Conservation (phyloP, 1,140 invertebrate species). For the Drosophila sucinea region DNA sequence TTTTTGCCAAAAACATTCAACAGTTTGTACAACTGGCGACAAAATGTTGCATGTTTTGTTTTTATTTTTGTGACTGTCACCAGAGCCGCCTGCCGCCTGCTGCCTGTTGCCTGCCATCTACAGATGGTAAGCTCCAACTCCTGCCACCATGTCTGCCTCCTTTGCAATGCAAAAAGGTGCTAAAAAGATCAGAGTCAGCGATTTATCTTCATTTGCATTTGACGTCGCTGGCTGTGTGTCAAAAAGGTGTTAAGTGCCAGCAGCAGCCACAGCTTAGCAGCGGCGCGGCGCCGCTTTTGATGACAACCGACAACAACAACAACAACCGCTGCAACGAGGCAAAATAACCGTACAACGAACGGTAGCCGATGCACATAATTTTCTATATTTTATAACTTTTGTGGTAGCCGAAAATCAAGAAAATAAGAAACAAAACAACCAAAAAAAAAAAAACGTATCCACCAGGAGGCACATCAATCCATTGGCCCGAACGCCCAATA, state of each 20-base stretch:
- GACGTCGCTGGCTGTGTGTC: conserved; percentile 78
- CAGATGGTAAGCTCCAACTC: conserved; percentile 15
- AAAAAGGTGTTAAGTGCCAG: conserved; percentile 80
- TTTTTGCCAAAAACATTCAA: conserved; percentile 26
- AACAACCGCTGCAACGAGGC: conserved; percentile 29
- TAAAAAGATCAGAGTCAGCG: conserved; percentile 81
- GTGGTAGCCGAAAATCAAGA: conserved; percentile 45
- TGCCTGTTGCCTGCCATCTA: conserved; percentile 5
- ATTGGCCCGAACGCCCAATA: conserved; percentile 63
- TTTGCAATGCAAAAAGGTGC: conserved; percentile 76
- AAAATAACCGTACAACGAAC: conserved; percentile 3
- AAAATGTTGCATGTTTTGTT: conserved; percentile 74
- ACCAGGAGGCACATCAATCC: conserved; percentile 69
- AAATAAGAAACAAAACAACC: background rate
- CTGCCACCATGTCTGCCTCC: conserved; percentile 17
- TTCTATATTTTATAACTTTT: conserved; percentile 77
- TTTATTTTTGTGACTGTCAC: conserved; percentile 63
- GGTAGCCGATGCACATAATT: conserved; percentile 75
- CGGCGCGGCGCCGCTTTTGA: conserved; percentile 73
- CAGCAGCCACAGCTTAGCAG: conserved; percentile 35
- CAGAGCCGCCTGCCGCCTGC: conserved; percentile 28
- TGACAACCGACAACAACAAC: conserved; percentile 56
- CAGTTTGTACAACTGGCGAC: conserved; percentile 73
- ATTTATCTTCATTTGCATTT: conserved; percentile 83
- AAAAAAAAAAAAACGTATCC: conserved; percentile 36